Percentiles rank a stretch among this genome's conserved stretches.
Conservation (phyloP, 2,888 invertebrate genomes). For the Corythucha ciliata region DNA sequence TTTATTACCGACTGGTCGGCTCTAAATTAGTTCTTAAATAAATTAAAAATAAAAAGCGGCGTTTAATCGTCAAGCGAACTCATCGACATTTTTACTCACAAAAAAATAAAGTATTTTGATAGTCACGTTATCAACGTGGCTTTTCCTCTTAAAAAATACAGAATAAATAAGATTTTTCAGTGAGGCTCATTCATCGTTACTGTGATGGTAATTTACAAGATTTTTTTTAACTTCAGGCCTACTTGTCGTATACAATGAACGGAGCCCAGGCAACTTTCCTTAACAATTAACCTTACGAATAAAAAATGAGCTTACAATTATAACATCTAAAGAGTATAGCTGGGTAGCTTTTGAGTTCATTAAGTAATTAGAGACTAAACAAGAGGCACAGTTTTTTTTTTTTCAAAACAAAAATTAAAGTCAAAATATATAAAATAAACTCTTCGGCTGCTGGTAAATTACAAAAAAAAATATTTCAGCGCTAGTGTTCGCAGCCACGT, state of each 20-base stretch:
- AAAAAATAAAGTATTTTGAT: too few relatives aligned
- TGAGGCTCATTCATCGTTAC: slow-evolving; percentile 23
- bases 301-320: not conserved
- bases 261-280: slow-evolving; percentile 22
- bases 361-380: slow-evolving; percentile 11
- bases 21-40: too few relatives aligned
- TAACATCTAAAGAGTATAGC: slow-evolving; percentile 15
- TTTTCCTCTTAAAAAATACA: too few relatives aligned
- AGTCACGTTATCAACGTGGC: too few relatives aligned
- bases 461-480: slow-evolving; percentile 6
- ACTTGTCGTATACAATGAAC: slow-evolving; percentile 31
- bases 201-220: slow-evolving; percentile 23
- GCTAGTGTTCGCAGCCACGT: slow-evolving; percentile 21
- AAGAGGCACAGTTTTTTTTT: not conserved
- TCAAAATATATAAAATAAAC: slow-evolving; percentile 10
- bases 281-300: slow-evolving; percentile 18
- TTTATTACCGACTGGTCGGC: too few relatives aligned
- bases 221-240: slow-evolving; percentile 27
- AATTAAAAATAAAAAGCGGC: not conserved
- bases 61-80: slow-evolving; percentile 23
- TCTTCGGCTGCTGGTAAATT: not conserved
- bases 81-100: slow-evolving; percentile 22
- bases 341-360: slow-evolving; percentile 14
- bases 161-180: slow-evolving; percentile 12
- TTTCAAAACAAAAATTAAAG: slow-evolving; percentile 10